Evolutionary conservation across 1,140 invertebrate genomes (phyloP), one percentile per base, ranked within the genome.

Genomic region (Oryctes rhinoceros): DNA sequence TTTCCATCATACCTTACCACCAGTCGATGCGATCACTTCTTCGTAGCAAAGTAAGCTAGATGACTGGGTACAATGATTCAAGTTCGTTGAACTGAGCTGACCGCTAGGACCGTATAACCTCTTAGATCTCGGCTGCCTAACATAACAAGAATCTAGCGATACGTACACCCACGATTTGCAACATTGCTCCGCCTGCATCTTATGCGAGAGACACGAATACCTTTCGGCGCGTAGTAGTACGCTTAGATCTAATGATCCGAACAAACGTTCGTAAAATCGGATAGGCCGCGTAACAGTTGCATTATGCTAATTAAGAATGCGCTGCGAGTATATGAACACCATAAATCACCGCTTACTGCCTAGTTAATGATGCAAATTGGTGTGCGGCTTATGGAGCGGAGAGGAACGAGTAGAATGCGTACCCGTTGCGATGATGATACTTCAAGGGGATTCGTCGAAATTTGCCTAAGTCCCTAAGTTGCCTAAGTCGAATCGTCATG

Each of bases 41-140:
- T 59, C 24, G 24, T 30, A 59, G 53, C 18, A n/a, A 59, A 59
- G 53, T 59, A 59, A 59, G 53, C 53, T 59, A 59, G 53, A 59
- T 59, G 53, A 59, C 53, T 59, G n/a, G 53, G 53, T 59, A 59
- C 53, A 59, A 59, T 59, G 53, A 59, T 59, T 59, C 53, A 59
- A 59, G 53, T 59, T 59, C 53, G 53, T 59, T 59, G 53, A 59
- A 59, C 53, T 59, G 53, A 59, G 53, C 53, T 59, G 53, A 59
- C 53, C 53, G 53, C 53, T 59, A 59, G 53, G 53, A 59, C 53
- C 53, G 53, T 59, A 15, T 59, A 59, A 59, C 53, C 53, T 59
- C 53, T 59, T 59, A 59, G 53, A 59, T 59, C 53, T 59, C 15
- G 53, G 18, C 13, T 59, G 53, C 53, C 15, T 59, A 59, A 59